Evolutionary conservation across 2,113 vertebrate species (phyloP).

Genomic region (Orcinus orca): DNA sequence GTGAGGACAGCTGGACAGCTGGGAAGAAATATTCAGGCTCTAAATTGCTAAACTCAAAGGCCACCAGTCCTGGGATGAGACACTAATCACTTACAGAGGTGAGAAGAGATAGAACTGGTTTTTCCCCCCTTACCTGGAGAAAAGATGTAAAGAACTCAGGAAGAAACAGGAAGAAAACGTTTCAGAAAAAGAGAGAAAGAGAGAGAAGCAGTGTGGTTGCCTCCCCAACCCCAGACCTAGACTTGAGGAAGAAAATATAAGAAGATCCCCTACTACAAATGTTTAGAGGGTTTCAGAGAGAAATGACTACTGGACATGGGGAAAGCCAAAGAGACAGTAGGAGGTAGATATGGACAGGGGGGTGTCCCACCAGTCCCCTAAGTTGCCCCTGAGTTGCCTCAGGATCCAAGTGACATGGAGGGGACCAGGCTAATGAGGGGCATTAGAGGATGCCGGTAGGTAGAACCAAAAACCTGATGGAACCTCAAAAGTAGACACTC

Average conservation of each 20-base stretch:
- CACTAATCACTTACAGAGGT: background rate
- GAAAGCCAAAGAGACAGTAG: background rate
- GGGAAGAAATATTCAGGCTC: background rate
- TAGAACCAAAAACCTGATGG: background rate
- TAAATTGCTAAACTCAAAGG: background rate
- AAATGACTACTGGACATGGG: background rate
- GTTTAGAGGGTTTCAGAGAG: background rate
- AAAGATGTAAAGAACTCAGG: background rate
- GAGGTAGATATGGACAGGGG: background rate
- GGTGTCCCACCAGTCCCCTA: background rate
- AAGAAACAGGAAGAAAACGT: background rate
- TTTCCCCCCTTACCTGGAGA: background rate
- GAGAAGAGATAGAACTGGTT: background rate
- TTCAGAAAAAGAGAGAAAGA: background rate
- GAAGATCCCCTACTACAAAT: background rate
- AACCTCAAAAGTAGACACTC: background rate
- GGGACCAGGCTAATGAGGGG: background rate
- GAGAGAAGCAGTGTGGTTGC: background rate
- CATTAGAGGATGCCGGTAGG: background rate
- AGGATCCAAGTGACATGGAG: background rate
- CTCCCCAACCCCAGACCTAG: background rate
- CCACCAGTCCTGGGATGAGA: background rate
- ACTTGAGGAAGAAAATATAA: background rate
- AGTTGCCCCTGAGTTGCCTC: background rate
- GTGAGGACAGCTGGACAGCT: background rate